Conservation (phyloP, 2,888 invertebrate species). For the Caenorhabditis japonica region DNA sequence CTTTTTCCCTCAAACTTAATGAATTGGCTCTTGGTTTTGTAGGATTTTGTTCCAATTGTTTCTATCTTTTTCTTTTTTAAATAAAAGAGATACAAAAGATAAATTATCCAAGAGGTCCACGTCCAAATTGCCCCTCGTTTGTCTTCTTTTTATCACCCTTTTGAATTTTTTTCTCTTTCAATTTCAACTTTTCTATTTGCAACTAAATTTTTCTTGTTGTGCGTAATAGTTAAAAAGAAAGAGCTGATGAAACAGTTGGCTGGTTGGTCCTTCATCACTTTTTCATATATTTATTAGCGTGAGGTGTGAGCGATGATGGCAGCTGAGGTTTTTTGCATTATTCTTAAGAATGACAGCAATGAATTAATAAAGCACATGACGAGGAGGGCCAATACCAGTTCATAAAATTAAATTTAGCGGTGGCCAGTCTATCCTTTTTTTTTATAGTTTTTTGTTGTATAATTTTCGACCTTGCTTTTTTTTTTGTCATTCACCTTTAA, state of each 20-base stretch:
- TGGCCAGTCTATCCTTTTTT: no score
- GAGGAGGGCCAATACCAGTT: no score
- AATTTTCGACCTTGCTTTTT: no score
- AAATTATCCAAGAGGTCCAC: conserved; percentile 15
- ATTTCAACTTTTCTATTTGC: conserved; percentile 3
- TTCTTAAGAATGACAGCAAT: no score
- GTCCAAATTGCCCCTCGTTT: conserved; percentile 22
- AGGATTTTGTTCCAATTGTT: neutral
- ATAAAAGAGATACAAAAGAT: no score
- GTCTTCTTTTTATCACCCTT: conserved; percentile 32
- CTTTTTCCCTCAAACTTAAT: conserved; percentile 13
- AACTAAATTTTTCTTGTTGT: neutral
- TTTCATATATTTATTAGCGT: conserved; percentile 30
- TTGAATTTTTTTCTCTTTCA: neutral
- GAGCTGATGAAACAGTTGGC: conserved; percentile 31
- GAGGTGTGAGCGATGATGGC: conserved; percentile 30
- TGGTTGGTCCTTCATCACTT: neutral
- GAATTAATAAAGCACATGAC: no score
- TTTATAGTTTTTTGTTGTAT: no score
- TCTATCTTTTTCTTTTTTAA: conserved; percentile 4
- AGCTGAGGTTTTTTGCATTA: conserved; percentile 27
- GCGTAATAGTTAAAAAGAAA: conserved; percentile 7
- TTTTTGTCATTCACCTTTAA: no score
- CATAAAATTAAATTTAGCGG: no score
- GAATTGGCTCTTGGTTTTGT: neutral